These are phyloP conservation scores for Baryphthengus martii DNA, from an alignment of 2,113 vertebrate genomes.

Conservation along the genomic window DNA sequence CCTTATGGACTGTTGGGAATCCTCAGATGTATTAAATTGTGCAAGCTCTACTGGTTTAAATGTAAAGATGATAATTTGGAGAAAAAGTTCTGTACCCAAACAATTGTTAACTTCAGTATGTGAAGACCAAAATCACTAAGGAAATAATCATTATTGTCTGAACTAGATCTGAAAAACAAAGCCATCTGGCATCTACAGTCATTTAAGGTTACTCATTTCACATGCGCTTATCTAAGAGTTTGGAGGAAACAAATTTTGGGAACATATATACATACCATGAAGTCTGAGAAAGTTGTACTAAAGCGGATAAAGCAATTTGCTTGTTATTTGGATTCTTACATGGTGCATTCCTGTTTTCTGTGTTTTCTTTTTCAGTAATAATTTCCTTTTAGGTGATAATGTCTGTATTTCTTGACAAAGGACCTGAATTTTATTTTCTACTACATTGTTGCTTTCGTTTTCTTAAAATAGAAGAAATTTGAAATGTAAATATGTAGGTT, in stretches of 20 bases:
- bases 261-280: background rate
- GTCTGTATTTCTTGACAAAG: background rate
- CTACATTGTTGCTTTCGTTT: background rate
- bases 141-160: background rate
- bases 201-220: background rate
- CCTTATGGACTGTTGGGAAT: background rate
- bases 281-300: background rate
- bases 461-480: background rate
- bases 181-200: background rate
- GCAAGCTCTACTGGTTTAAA: background rate
- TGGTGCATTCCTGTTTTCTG: background rate
- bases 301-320: background rate
- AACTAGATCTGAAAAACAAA: background rate
- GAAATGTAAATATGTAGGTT: background rate
- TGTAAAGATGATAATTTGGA: background rate
- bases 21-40: background rate
- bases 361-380: background rate
- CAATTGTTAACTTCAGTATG: background rate
- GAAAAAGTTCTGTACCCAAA: background rate
- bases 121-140: background rate
- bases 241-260: background rate
- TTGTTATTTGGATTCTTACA: background rate
- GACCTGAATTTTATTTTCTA: background rate
- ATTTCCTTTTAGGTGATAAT: background rate
- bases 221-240: background rate